phyloP scores from a whole-genome alignment of 2,888 invertebrate genomes.

The Sericinus montela region DNA sequence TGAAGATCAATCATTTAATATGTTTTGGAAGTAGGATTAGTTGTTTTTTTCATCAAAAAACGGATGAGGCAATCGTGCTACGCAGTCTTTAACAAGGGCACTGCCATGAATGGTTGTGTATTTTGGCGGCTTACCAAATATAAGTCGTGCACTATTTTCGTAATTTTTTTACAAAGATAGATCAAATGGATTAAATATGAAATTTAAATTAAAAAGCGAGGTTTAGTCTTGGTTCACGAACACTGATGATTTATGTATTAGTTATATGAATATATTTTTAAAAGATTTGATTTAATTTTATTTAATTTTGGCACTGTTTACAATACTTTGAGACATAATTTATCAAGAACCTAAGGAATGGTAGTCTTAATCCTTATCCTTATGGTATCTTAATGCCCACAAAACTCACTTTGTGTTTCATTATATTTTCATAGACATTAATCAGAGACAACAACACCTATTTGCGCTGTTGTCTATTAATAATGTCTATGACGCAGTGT shows the following conservation, averaged over 20 bases:
- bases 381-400: too few relatives aligned
- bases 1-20: too few relatives aligned
- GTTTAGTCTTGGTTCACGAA: conserved; percentile 6
- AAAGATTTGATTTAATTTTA: not conserved
- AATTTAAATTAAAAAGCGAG: not conserved
- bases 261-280: not conserved
- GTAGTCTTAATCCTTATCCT: too few relatives aligned
- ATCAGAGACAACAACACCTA: too few relatives aligned
- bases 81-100: conserved; percentile 33
- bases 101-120: conserved; percentile 19
- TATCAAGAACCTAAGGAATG: too few relatives aligned
- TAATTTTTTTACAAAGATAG: conserved; percentile 1
- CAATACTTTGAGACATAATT: not conserved
- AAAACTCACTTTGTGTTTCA: too few relatives aligned
- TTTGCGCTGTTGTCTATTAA: too few relatives aligned
- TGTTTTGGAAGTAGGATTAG: too few relatives aligned
- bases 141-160: not conserved
- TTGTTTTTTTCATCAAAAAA: not conserved
- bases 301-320: conserved; percentile 15
- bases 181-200: conserved; percentile 2
- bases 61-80: conserved; percentile 15
- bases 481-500: not conserved
- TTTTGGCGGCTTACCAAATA: not conserved
- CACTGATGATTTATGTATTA: not conserved
- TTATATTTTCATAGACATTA: too few relatives aligned